These are phyloP conservation scores for Delphinus delphis DNA, from an alignment of 2,113 vertebrate species.

Conservation along the genomic window DNA sequence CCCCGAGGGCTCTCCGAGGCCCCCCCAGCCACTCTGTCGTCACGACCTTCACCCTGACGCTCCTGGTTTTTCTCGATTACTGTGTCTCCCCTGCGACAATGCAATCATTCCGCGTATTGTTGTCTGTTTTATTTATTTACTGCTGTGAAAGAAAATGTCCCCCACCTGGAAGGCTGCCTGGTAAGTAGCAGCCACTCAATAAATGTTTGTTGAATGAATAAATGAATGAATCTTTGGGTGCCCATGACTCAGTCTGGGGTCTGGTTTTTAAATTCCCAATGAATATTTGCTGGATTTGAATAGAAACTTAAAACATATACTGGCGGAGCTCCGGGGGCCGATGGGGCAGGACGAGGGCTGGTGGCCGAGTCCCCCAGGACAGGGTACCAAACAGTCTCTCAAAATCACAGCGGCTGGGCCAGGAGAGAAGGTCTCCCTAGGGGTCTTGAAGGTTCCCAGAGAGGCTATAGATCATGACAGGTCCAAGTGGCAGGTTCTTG, in stretches of 20 bases:
- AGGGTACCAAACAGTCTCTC: not conserved
- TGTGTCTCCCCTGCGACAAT: not conserved
- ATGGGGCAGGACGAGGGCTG: not conserved
- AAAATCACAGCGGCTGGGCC: fast-evolving
- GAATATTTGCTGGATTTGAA: not conserved
- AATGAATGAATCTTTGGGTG: not conserved
- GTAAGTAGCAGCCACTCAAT: not conserved
- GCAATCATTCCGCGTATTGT: fast-evolving
- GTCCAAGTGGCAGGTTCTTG: fast-evolving
- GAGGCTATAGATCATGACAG: fast-evolving
- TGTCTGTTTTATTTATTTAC: not conserved
- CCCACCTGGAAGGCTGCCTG: too few relatives aligned
- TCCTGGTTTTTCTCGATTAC: not conserved
- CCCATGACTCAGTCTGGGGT: not conserved
- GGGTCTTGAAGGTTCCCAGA: not conserved
- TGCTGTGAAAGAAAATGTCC: too few relatives aligned
- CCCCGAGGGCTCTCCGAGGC: not conserved
- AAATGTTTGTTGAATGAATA: not conserved
- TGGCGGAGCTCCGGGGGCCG: fast-evolving
- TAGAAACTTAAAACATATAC: not conserved
- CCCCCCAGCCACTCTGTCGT: fast-evolving
- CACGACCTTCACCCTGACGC: fast-evolving
- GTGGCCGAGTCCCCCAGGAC: not conserved
- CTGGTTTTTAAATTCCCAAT: not conserved
- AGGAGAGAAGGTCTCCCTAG: not conserved